phyloP scores from a whole-genome alignment of 2,113 vertebrate species.

The Danio rerio region GRCz12tu NC_133199.1:41813501-41814000 shows the following conservation, averaged over 20 bases:
- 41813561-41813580: neutral
- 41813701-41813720: too few relatives aligned
- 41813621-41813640: neutral
- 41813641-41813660: neutral
- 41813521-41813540: neutral
- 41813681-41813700: neutral
- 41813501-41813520: neutral
- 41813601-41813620: neutral
- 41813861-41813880: rapidly evolving
- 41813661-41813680: neutral
- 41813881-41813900: neutral
- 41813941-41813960: neutral
- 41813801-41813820: neutral
- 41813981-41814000: neutral
- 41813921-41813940: neutral
- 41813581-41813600: neutral
- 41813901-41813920: neutral
- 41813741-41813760: neutral
- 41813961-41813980: neutral
- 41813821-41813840: neutral
- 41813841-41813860: neutral
- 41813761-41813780: neutral
- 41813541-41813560: neutral
- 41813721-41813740: too few relatives aligned
- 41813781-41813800: too few relatives aligned